Evolutionary conservation across 1,140 invertebrate species (phyloP), one percentile per base, ranked within the genome.

Genomic region (Eumeta japonica): DNA sequence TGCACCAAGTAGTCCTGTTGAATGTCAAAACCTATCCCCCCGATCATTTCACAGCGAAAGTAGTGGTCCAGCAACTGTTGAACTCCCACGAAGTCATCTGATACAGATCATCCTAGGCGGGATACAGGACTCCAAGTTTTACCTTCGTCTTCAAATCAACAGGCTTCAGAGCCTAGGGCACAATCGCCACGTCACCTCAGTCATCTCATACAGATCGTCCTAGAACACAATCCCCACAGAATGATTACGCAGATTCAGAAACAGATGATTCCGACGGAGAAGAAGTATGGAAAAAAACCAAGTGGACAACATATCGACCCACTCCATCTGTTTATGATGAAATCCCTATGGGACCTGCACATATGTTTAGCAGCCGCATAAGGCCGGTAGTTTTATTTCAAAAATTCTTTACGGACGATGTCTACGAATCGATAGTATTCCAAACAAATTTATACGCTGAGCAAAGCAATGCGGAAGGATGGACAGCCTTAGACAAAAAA

Each of bases 321-420:
- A n/a, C 7, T 24, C 20, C 20, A 24, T n/a, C 20, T 24, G 20
- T 7, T n/a, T 7, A n/a, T 24, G 7, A 7, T 7, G 20, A 7
- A 24, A 24, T n/a, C 7, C 20, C 20, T 24, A 7, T 24, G 7
- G 20, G 14, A 13, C 17, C 16, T 20, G 16, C 9, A 35, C 18
- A 5, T 5, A 35, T 32, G 30, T 32, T 32, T 32, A 32, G 3
- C 30, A 32, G 30, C 30, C 30, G 30, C 16, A 32, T 16, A 32
- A 32, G 30, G 18, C 30, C 30, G n/a, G 30, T 32, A 16, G 18
- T 10, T 32, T 14, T 32, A 16, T 32, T 32, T 32, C 15, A 32
- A 32, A 32, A 32, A 32, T 31, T 31, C 29, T 31, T 31, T 29
- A 29, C 28, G 14, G 4, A 31, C 29, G 29, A 13, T 4, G 4